phyloP scores from a whole-genome alignment of 2,113 vertebrate genomes.

The Melanocharis versteri region DNA sequence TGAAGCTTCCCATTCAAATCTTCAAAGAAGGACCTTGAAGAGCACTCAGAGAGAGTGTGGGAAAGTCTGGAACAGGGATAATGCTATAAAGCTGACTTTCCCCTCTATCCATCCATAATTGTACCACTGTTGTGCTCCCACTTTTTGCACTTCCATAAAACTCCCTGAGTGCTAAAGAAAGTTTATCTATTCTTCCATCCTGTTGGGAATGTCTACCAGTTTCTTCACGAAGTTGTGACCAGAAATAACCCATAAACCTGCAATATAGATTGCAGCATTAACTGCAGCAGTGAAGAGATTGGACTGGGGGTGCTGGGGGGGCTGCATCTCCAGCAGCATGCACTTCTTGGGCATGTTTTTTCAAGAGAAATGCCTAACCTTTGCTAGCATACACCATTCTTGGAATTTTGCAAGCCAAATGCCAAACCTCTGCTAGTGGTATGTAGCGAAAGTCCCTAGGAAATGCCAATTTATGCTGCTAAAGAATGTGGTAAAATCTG shows the following conservation, averaged over 20 bases:
- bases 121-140: neutral
- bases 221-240: neutral
- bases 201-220: neutral
- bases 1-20: neutral
- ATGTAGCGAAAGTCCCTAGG: neutral
- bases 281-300: fast-evolving
- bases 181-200: neutral
- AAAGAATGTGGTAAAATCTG: neutral
- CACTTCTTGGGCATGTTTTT: neutral
- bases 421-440: neutral
- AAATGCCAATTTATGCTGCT: neutral
- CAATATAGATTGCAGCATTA: neutral
- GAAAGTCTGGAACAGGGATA: neutral
- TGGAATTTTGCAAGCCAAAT: neutral
- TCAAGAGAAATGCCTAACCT: neutral
- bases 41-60: neutral
- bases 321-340: neutral
- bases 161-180: neutral
- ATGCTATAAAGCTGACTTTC: neutral
- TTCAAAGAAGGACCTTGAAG: constrained; percentile 37
- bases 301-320: no score
- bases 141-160: neutral
- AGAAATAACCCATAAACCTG: neutral
- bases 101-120: neutral
- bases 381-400: neutral